These are phyloP conservation scores for Bucorvus abyssinicus DNA, from an alignment of 2,797 vertebrate genomes.

Conservation along the genomic window DNA sequence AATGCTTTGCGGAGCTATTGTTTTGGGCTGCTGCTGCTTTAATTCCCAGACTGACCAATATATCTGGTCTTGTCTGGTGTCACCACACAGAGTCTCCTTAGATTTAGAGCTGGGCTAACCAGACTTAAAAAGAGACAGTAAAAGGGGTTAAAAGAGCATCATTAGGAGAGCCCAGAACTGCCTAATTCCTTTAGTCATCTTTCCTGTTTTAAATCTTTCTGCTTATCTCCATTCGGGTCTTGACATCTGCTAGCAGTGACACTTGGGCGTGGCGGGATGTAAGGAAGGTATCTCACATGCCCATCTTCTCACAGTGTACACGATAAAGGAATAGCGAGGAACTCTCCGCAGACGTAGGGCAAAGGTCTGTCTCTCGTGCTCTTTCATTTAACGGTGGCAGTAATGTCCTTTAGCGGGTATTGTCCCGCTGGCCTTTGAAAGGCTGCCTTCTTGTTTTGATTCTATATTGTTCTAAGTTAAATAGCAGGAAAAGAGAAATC, in stretches of 20 bases:
- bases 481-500: slow-evolving; percentile 67
- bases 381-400: background rate
- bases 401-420: background rate
- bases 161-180: background rate
- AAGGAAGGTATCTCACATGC: background rate
- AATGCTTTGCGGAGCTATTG: background rate
- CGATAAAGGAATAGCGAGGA: background rate
- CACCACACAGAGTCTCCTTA: background rate
- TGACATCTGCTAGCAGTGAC: background rate
- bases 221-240: background rate
- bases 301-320: background rate
- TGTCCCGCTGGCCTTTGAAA: slow-evolving; percentile 18
- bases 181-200: background rate
- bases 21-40: background rate
- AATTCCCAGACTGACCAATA: background rate
- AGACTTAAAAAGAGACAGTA: background rate
- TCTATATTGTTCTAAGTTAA: slow-evolving; percentile 64
- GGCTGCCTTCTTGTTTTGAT: slow-evolving; percentile 33
- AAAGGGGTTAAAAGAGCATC: background rate
- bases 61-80: background rate
- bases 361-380: background rate
- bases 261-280: background rate
- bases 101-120: background rate
- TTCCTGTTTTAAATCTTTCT: background rate
- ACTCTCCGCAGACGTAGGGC: background rate